A percentile compares a stretch with the other conserved stretches of the same genome.
These are phyloP conservation scores for Philhelius pedissequus DNA, from an alignment of 2,888 invertebrate genomes.

Conservation along the genomic window DNA sequence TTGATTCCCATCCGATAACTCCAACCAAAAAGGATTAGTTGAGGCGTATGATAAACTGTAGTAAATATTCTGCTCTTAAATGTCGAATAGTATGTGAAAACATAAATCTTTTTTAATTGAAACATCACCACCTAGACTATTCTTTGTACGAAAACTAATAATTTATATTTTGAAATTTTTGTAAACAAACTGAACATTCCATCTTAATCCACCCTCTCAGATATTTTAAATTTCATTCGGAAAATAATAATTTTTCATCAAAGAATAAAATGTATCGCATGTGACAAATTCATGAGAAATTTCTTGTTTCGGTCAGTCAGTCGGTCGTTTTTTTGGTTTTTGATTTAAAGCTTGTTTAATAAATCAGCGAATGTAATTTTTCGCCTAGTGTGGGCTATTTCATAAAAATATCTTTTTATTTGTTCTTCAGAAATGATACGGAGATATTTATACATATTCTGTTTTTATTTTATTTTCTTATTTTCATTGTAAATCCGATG, in stretches of 20 bases:
- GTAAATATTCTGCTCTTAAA: no score
- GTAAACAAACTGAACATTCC: slow-evolving; percentile 26
- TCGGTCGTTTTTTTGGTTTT: no score
- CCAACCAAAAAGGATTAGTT: no score
- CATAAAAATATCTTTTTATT: slow-evolving; percentile 49
- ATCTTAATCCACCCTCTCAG: slow-evolving; percentile 25
- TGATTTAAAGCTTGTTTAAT: slow-evolving; percentile 36
- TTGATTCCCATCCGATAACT: no score
- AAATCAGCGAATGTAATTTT: slow-evolving; percentile 52
- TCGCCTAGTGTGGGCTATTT: slow-evolving; percentile 21
- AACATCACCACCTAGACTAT: neutral
- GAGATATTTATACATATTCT: neutral
- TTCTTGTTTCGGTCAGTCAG: neutral
- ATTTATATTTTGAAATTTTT: slow-evolving; percentile 34
- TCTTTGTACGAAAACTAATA: slow-evolving; percentile 10
- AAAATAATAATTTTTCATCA: neutral
- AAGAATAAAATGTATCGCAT: neutral
- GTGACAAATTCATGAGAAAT: slow-evolving; percentile 42
- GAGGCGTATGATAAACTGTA: no score
- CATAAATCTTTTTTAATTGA: neutral
- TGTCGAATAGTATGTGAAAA: no score
- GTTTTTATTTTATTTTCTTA: neutral
- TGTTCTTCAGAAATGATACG: neutral
- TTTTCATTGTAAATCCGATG: slow-evolving; percentile 24
- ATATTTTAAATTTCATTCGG: slow-evolving; percentile 39